Percentiles rank a stretch among this genome's conserved stretches.
These are phyloP conservation scores for Xylota segnis DNA, from an alignment of 2,888 invertebrate species.

Conservation along the genomic window DNA sequence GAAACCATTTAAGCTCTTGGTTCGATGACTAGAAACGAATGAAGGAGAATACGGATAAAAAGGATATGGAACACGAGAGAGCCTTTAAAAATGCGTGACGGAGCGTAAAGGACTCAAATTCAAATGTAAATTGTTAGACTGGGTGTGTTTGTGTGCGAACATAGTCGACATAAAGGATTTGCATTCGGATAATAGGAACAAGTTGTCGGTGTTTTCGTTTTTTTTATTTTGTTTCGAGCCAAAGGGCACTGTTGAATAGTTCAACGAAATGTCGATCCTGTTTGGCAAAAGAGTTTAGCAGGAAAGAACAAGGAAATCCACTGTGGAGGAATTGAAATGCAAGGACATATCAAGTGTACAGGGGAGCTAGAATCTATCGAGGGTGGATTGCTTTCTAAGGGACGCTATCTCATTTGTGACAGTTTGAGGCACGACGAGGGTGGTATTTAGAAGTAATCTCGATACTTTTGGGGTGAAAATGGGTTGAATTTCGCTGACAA, in stretches of 20 bases:
- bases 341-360: constrained; percentile 18
- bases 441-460: constrained; percentile 30
- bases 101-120: constrained; percentile 67
- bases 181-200: constrained; percentile 43
- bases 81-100: constrained; percentile 69
- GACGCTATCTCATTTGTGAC: constrained; percentile 39
- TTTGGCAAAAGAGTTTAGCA: constrained; percentile 24
- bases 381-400: constrained; percentile 36
- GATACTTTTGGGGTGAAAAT: constrained; percentile 12
- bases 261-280: constrained; percentile 51
- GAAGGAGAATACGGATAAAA: constrained; percentile 38
- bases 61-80: constrained; percentile 37
- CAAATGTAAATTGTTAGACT: constrained; percentile 65
- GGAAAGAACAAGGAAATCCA: constrained; percentile 24
- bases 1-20: constrained; percentile 62
- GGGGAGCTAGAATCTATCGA: constrained; percentile 16
- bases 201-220: constrained; percentile 23
- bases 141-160: constrained; percentile 4
- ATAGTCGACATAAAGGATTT: constrained; percentile 60
- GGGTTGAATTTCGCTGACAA: constrained; percentile 28
- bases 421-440: constrained; percentile 39
- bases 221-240: constrained; percentile 7
- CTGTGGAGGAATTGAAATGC: constrained; percentile 27
- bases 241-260: constrained; percentile 63
- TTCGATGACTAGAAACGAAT: constrained; percentile 66